Percentiles rank a stretch among this genome's conserved stretches.
Evolutionary conservation across 2,888 invertebrate genomes (phyloP).

Genomic region (Apamea sordens): DNA sequence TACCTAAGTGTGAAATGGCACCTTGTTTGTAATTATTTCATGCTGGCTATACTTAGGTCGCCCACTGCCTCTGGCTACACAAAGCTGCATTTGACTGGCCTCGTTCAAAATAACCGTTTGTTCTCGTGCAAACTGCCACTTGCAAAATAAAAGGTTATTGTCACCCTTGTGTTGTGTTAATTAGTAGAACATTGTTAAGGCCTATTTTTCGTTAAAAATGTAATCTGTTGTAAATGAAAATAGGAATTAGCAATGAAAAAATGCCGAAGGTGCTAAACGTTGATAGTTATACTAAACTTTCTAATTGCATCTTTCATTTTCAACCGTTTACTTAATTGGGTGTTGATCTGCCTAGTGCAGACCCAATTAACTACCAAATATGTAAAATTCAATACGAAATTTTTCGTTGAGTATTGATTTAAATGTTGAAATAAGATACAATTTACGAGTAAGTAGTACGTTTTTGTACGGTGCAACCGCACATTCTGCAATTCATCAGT

Average conservation of each 20-base stretch:
- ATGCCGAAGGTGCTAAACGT: neutral
- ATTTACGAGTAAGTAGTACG: neutral
- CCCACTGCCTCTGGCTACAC: neutral
- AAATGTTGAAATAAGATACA: no score
- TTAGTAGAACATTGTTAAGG: neutral
- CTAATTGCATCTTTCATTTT: neutral
- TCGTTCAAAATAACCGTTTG: slow-evolving; percentile 12
- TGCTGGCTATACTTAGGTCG: slow-evolving; percentile 24
- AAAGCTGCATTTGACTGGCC: slow-evolving; percentile 26
- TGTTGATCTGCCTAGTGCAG: neutral
- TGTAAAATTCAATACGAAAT: no score
- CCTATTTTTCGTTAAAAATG: neutral
- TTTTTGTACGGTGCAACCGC: neutral
- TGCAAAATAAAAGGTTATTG: neutral
- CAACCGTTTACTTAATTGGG: neutral
- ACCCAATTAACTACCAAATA: no score
- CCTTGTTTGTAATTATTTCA: slow-evolving; percentile 39
- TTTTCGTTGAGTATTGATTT: no score
- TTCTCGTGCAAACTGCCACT: slow-evolving; percentile 2
- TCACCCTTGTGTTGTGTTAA: neutral
- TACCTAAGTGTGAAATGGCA: slow-evolving; percentile 6
- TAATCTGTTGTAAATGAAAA: neutral
- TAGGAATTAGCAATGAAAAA: neutral
- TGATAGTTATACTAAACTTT: neutral
- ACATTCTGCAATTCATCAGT: no score